Evolutionary conservation across 2,113 vertebrate genomes (phyloP).

Genomic region (Clupea harengus): DNA sequence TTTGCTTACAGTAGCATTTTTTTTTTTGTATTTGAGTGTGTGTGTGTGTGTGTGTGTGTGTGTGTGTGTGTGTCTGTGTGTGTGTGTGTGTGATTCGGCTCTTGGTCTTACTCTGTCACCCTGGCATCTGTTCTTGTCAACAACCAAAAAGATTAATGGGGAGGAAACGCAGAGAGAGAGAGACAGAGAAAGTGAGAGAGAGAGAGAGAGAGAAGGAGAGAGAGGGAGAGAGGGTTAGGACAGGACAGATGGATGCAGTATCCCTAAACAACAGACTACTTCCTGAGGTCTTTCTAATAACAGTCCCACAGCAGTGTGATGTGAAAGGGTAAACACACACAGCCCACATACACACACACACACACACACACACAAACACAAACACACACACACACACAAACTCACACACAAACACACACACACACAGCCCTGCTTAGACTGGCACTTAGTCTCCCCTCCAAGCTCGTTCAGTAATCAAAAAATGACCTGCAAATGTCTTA

Average conservation of each 20-base stretch:
- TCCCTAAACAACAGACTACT: neutral
- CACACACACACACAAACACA: too few species aligned
- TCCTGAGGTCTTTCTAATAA: neutral
- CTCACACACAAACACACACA: too few species aligned
- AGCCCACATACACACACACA: too few species aligned
- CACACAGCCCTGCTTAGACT: neutral
- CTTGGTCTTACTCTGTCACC: constrained; percentile 29
- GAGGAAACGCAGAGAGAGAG: neutral
- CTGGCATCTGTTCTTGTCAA: constrained; percentile 34
- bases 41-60: constrained; percentile 15
- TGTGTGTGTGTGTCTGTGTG: too few species aligned
- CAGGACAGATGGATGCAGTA: neutral
- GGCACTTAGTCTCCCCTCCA: constrained; percentile 26
- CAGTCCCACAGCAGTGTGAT: neutral
- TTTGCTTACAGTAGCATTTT: neutral
- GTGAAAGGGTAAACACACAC: neutral
- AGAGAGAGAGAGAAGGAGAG: neutral
- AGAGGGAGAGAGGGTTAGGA: constrained; percentile 4
- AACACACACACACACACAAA: too few species aligned
- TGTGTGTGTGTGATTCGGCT: constrained; percentile 9
- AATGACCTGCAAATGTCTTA: constrained; percentile 65
- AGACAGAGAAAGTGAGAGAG: neutral
- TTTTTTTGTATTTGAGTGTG: neutral
- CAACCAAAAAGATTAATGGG: constrained; percentile 31
- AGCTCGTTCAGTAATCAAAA: constrained; percentile 60